phyloP scores from a whole-genome alignment of 2,113 vertebrate genomes.

The Neoarius graeffei region DNA sequence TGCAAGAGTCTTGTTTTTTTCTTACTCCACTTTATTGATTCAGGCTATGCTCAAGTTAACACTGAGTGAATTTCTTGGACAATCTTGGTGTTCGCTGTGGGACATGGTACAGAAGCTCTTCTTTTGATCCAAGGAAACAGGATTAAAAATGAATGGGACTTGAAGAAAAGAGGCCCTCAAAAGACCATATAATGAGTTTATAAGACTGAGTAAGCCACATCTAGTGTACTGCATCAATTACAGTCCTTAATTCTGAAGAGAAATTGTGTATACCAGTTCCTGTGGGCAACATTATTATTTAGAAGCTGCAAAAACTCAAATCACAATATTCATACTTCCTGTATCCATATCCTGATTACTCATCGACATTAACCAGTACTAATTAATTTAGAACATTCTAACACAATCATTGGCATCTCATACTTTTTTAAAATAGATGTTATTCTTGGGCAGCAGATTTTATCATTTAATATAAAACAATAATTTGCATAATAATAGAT shows the following conservation, averaged over 20 bases:
- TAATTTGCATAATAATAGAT: too few species aligned
- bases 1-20: too few species aligned
- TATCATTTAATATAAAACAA: too few species aligned
- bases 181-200: background rate
- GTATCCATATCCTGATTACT: background rate
- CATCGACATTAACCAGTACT: background rate
- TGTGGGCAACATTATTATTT: background rate
- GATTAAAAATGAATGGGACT: background rate
- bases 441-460: too few species aligned
- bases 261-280: background rate
- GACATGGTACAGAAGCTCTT: background rate
- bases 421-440: too few species aligned
- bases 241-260: background rate
- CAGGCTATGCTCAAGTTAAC: background rate
- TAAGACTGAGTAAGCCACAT: background rate
- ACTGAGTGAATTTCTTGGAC: conserved; percentile 3
- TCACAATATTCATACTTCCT: background rate
- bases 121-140: background rate
- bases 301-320: background rate
- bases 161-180: background rate
- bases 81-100: background rate
- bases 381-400: background rate
- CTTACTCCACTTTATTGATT: background rate
- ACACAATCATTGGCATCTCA: background rate
- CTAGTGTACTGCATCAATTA: background rate